phyloP scores from a whole-genome alignment of 2,797 vertebrate species.

The Megaceryle alcyon region DNA sequence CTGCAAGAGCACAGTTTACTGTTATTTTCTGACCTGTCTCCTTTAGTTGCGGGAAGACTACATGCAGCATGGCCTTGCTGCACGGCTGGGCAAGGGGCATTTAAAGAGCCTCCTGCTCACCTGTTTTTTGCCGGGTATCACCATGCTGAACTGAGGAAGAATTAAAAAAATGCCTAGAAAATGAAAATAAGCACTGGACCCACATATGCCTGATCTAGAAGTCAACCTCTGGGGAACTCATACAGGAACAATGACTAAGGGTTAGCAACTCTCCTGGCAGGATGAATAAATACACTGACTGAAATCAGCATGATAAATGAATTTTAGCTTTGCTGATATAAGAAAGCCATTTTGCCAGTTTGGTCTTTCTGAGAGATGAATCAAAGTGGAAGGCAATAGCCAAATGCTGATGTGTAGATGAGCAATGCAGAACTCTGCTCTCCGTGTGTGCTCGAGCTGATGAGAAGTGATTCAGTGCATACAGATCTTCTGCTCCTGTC shows the following conservation, averaged over 20 bases:
- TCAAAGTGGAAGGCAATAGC: background rate
- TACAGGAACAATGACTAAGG: background rate
- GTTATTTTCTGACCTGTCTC: background rate
- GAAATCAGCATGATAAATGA: background rate
- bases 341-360: background rate
- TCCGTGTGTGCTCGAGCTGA: background rate
- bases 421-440: background rate
- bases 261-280: background rate
- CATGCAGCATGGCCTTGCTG: background rate
- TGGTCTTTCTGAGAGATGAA: background rate
- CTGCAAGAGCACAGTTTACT: background rate
- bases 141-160: background rate
- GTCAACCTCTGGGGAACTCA: background rate
- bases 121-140: background rate
- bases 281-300: background rate
- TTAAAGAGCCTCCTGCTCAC: background rate
- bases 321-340: background rate
- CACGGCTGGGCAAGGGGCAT: background rate
- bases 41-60: background rate
- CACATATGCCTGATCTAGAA: accelerated
- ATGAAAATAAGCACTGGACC: background rate
- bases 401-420: accelerated
- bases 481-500: background rate
- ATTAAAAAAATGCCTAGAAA: background rate
- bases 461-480: background rate